phyloP scores from a whole-genome alignment of 2,113 vertebrate genomes.

The Oreotragus oreotragus region DNA sequence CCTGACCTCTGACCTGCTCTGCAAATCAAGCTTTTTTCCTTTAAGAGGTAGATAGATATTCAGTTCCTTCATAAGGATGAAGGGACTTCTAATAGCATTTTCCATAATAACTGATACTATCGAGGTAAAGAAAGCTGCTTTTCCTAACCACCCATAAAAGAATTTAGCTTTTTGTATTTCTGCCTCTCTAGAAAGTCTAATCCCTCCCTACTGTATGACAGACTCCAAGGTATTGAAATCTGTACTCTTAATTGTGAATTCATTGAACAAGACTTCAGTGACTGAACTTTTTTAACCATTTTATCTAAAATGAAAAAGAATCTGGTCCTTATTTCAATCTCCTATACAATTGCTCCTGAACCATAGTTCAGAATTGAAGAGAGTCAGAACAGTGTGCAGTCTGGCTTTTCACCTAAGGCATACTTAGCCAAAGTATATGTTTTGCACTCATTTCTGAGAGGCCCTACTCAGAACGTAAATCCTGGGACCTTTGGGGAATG shows the following conservation, averaged over 20 bases:
- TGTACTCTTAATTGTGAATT: conserved; percentile 27
- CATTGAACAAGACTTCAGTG: conserved; percentile 43
- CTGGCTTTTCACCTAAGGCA: neutral
- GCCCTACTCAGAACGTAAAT: conserved; percentile 39
- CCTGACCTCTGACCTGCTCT: neutral
- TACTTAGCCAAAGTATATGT: conserved; percentile 29
- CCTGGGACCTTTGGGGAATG: conserved; percentile 50
- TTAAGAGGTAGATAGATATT: conserved; percentile 26
- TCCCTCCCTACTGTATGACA: neutral
- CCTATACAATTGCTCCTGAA: conserved; percentile 25
- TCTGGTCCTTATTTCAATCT: conserved; percentile 46
- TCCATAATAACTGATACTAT: conserved; percentile 50
- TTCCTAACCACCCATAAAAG: conserved; percentile 18
- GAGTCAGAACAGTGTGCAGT: neutral
- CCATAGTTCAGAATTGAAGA: neutral
- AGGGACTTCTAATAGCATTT: conserved; percentile 50
- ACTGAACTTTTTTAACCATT: conserved; percentile 28
- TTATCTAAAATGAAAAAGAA: conserved; percentile 51
- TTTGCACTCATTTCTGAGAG: conserved; percentile 35
- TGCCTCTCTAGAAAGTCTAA: neutral
- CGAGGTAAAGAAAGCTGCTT: conserved; percentile 50
- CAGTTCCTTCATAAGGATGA: conserved; percentile 54
- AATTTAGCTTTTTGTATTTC: conserved; percentile 22
- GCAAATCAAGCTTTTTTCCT: conserved; percentile 1
- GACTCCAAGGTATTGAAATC: conserved; percentile 14